These are phyloP conservation scores for Podarcis raffonei DNA, from an alignment of 2,113 vertebrate species.

Conservation along the genomic window DNA sequence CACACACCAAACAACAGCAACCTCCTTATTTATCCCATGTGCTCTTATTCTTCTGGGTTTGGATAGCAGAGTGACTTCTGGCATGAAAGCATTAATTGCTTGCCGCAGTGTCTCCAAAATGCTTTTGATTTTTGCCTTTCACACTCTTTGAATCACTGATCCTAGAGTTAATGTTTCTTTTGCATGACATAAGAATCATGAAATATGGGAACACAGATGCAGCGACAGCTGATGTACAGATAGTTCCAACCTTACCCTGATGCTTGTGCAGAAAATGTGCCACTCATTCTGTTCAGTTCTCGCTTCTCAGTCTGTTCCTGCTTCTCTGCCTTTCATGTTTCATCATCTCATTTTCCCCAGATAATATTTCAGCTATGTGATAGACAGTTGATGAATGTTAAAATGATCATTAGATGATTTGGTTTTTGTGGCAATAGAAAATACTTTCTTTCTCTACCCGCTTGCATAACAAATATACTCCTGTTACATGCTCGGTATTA, in stretches of 20 bases:
- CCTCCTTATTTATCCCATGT: not conserved
- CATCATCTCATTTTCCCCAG: not conserved
- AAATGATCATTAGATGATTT: not conserved
- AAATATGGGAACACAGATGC: conserved; percentile 8
- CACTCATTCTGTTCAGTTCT: not conserved
- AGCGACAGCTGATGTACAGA: not conserved
- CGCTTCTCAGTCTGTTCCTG: not conserved
- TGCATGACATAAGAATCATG: not conserved
- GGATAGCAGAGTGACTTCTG: not conserved
- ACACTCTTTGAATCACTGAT: not conserved
- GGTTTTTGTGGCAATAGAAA: not conserved
- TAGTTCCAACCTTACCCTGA: not conserved
- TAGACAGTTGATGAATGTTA: not conserved
- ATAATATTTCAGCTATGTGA: not conserved
- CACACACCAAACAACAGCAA: not conserved
- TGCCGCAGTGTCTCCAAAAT: not conserved
- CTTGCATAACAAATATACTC: not conserved
- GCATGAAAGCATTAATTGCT: not conserved
- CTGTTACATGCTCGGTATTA: not conserved
- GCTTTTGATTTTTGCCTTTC: not conserved
- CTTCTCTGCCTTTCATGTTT: not conserved
- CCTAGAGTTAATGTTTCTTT: not conserved
- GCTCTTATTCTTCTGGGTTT: not conserved
- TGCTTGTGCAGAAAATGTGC: not conserved
- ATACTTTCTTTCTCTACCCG: not conserved